Percentiles rank a stretch among this genome's conserved stretches.
These are phyloP conservation scores for Eutolmus rufibarbis DNA, from an alignment of 2,888 invertebrate species.

Conservation along the genomic window DNA sequence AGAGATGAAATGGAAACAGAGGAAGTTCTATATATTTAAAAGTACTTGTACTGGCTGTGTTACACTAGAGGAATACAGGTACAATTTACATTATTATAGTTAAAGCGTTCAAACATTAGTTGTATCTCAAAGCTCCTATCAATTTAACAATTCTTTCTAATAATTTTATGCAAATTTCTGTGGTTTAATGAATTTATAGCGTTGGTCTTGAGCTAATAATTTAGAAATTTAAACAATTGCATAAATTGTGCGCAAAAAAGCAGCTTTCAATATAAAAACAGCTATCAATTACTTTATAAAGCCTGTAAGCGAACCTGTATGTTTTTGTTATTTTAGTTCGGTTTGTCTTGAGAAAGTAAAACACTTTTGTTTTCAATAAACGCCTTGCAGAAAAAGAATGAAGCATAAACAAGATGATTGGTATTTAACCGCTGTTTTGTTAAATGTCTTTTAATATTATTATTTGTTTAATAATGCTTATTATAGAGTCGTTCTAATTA, in stretches of 20 bases:
- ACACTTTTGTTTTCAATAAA: neutral
- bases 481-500: neutral
- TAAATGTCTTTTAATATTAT: neutral
- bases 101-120: neutral
- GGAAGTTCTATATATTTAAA: neutral
- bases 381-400: neutral
- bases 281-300: neutral
- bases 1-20: conserved; percentile 22
- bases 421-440: neutral
- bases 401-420: neutral
- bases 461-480: neutral
- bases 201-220: neutral
- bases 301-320: neutral
- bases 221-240: neutral
- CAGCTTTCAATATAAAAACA: neutral
- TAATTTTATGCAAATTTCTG: neutral
- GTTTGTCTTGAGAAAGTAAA: neutral
- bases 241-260: neutral
- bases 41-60: neutral
- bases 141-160: neutral
- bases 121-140: neutral
- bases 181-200: neutral
- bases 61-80: neutral
- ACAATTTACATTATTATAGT: neutral
- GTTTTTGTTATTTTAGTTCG: neutral